These are phyloP conservation scores for Stichopus chloronotus DNA, from an alignment of 35 echinoderm and acorn worm species.

Conservation along the genomic window DNA sequence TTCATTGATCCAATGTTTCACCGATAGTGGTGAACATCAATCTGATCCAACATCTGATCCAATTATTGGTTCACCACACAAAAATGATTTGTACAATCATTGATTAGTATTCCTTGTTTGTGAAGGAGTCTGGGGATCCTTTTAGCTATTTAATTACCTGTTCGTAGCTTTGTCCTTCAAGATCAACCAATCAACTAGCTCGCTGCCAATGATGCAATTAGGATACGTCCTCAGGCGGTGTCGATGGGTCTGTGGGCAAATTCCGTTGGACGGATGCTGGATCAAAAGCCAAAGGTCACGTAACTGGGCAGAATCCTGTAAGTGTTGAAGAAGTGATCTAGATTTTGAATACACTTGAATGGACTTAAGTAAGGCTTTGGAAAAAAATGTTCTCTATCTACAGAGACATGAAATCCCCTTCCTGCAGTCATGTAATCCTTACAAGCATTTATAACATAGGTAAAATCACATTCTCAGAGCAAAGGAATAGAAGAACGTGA, in stretches of 20 bases:
- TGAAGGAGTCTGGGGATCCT: too few relatives aligned
- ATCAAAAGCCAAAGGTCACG: constrained; percentile 89
- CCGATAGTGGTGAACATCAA: too few relatives aligned
- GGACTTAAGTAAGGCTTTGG: not conserved
- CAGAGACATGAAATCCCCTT: not conserved
- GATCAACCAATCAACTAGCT: constrained; percentile 93
- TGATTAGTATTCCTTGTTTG: too few relatives aligned
- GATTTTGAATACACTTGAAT: not conserved
- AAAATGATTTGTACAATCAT: too few relatives aligned
- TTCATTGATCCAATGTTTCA: too few relatives aligned
- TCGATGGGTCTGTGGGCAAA: constrained; percentile 87
- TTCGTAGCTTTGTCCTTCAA: constrained; percentile 85
- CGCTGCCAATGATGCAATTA: constrained; percentile 88
- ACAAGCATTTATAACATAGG: too few relatives aligned
- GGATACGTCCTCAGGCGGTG: constrained; percentile 82
- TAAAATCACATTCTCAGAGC: too few relatives aligned
- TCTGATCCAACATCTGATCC: too few relatives aligned
- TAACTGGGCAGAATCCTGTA: constrained; percentile 88
- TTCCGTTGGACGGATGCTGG: constrained; percentile 84
- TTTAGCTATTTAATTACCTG: constrained; percentile 52
- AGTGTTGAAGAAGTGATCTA: not conserved
- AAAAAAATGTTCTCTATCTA: not conserved
- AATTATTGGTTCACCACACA: too few relatives aligned
- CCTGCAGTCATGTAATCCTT: too few relatives aligned
- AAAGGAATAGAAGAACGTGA: too few relatives aligned